Evolutionary conservation across 2,797 vertebrate genomes (phyloP), one percentile per base, ranked within the genome.

Genomic region (Anisognathus igniventris): DNA sequence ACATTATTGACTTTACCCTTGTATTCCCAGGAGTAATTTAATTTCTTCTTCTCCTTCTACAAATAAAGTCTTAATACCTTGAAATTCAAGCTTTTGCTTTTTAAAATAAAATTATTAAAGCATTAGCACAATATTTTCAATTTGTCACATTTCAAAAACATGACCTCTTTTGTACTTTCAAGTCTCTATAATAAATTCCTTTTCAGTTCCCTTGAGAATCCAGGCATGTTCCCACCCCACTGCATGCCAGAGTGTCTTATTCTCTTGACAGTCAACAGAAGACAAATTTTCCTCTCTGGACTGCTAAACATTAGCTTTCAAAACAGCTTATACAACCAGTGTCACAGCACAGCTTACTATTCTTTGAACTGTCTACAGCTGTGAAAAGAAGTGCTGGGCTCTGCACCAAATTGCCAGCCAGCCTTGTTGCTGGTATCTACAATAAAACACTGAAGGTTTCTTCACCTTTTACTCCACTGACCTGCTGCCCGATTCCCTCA

Each of bases 311-410:
- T n/a, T 47, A 56, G 71, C 70, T 87, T 93, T 87, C 48, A 45
- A 84, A 82, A 51, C 4, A 73, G 74, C 51, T 92, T 82, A 66
- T n/a, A 91, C 62, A 93, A 19, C 23, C 40, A 56, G 39, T 7
- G 48, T 17, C 35, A 10, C 71, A 89, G 56, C 40, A 91, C 79
- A 91, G 31, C 42, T 79, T 17, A 79, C 35, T 66, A 19, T 21
- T n/a, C 80, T 88, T 75, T 91, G 70, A 84, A 81, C 42, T 28
- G 88, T 27, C 73, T 62, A 7, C 18, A 50, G 80, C 79, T 74
- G 42, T 73, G 64, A 90, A 92, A 92, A 67, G 64, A 44, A 91
- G 37, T 19, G 61, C 86, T 92, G 80, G 80, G 90, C 84, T 86
- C 83, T 70, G 74, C 50, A 71, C 80, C 80, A 90, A 80, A 40